phyloP scores from a whole-genome alignment of 2,113 vertebrate genomes.

The Felis chaus region DNA sequence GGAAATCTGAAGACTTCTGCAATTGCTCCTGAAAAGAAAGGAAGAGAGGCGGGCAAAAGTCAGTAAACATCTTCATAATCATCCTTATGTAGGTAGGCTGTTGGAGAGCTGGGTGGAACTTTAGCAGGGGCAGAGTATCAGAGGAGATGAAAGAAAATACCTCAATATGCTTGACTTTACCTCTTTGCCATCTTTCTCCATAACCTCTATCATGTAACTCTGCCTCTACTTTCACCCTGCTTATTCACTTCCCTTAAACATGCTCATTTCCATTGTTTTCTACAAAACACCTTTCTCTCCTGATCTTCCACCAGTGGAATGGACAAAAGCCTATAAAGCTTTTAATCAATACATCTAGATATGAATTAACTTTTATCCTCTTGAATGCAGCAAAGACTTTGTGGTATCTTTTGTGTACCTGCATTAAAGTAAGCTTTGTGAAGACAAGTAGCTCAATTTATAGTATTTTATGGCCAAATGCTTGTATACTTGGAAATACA shows the following conservation, averaged over 20 bases:
- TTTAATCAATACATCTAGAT: constrained; percentile 6
- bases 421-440: constrained; percentile 30
- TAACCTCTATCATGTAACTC: neutral
- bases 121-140: neutral
- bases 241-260: constrained; percentile 48
- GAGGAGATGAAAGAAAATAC: constrained; percentile 33
- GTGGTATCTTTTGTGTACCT: neutral
- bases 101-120: neutral
- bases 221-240: constrained; percentile 25
- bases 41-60: neutral
- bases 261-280: constrained; percentile 30
- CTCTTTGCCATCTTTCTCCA: constrained; percentile 50
- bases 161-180: neutral
- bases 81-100: neutral
- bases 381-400: constrained; percentile 27
- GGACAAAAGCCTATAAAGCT: neutral
- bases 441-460: constrained; percentile 24
- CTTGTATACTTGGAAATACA: neutral
- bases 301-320: neutral
- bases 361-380: neutral
- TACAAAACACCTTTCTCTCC: constrained; percentile 29
- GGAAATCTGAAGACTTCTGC: constrained; percentile 49
- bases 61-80: neutral
- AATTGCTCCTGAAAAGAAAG: constrained; percentile 61
- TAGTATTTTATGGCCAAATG: neutral